A percentile compares a stretch with the other conserved stretches of the same genome.
Conservation (phyloP, 2,797 vertebrate species). For the Fringilla coelebs region DNA sequence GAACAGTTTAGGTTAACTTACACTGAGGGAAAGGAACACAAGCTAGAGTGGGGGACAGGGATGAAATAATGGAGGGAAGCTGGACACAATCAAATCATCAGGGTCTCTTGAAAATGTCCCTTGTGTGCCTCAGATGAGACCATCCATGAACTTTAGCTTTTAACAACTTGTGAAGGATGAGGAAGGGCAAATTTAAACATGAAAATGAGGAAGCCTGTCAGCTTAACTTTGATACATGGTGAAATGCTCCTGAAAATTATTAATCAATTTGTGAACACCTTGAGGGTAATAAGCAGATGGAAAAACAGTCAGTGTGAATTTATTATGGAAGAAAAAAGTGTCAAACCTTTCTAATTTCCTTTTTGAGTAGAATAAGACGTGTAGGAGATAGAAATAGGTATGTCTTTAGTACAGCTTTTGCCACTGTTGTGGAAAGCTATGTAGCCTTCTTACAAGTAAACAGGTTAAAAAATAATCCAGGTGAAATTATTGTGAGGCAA, state of each 20-base stretch:
- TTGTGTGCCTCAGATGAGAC: neutral
- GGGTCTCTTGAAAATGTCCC: neutral
- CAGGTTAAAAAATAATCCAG: neutral
- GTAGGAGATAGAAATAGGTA: neutral
- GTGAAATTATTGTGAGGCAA: neutral
- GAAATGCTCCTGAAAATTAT: slow-evolving; percentile 22
- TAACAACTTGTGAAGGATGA: neutral
- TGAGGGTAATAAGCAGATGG: neutral
- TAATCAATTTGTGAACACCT: slow-evolving; percentile 26
- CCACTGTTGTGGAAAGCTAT: neutral
- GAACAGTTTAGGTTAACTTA: neutral
- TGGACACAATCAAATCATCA: neutral
- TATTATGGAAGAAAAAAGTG: neutral
- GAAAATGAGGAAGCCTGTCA: neutral
- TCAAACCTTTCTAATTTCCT: neutral
- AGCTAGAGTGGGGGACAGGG: neutral
- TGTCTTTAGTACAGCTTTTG: neutral
- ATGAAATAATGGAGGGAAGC: neutral
- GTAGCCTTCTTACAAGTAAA: neutral
- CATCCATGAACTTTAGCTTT: neutral
- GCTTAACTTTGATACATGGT: neutral
- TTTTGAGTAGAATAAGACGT: neutral
- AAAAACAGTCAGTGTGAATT: neutral
- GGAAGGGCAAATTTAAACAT: neutral
- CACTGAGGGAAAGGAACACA: neutral